Evolutionary conservation across 2,888 invertebrate genomes (phyloP), one percentile per base, ranked within the genome.

Genomic region (Diogma glabrata): DNA sequence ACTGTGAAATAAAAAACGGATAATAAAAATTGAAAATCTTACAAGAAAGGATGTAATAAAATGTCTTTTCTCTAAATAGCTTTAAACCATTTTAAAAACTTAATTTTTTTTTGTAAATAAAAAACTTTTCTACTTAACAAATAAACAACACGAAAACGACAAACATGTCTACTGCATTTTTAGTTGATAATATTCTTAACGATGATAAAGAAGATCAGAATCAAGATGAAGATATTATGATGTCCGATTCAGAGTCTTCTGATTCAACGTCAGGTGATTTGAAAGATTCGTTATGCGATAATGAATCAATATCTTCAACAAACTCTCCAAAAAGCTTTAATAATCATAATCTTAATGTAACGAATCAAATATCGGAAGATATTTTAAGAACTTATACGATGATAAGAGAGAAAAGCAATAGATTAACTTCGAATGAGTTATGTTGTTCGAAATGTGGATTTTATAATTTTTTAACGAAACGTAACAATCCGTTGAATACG

Each of bases 131-230:
- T n/a, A n/a, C n/a, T n/a, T n/a, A n/a, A n/a, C n/a, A n/a, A n/a
- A n/a, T n/a, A n/a, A n/a, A n/a, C n/a, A n/a, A n/a, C n/a, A n/a
- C n/a, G n/a, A n/a, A 40, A 19, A 2, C 28, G 19, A 36, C 30
- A 6, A 57, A 54, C 50, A 69, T 69, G 69, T 69, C 68, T 60
- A 67, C 68, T 53, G 66, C 67, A 36, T 67, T 69, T 53, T 59
- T 69, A 55, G 64, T 67, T 57, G 67, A 69, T 59, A 69, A 67
- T 55, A 61, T 67, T 56, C 60, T 69, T 53, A 66, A 66, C 60
- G n/a, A n/a, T n/a, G 66, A 64, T 51, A 67, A 66, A 58, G 62
- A 62, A 47, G 59, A 57, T 49, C 56, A 57, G 52, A 55, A 55
- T 40, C 56, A 57, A 52, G 55, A 55, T 24, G n/a, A n/a, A n/a